Conservation (phyloP, 2,888 invertebrate genomes). For the Vesta saturnalis region DNA sequence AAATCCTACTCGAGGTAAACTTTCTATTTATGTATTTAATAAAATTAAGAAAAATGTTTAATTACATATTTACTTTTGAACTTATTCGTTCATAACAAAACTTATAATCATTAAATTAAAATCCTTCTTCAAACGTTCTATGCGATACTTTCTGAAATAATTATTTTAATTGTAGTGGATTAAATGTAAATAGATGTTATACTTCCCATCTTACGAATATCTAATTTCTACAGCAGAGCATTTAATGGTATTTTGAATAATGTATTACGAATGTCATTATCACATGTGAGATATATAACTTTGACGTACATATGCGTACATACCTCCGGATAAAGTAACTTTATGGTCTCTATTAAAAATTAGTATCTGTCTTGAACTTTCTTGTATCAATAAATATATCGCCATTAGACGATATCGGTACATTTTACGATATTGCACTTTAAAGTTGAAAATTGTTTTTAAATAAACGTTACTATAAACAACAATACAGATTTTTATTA, state of each 20-base stretch:
- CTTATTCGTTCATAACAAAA: too few species aligned
- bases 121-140: too few species aligned
- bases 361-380: not conserved
- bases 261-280: not conserved
- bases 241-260: not conserved
- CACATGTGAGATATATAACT: not conserved
- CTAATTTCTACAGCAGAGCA: not conserved
- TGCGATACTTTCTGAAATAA: too few species aligned
- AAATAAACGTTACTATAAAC: not conserved
- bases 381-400: not conserved
- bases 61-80: too few species aligned
- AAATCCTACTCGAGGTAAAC: too few species aligned
- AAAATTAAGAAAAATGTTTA: too few species aligned
- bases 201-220: too few species aligned
- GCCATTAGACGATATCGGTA: not conserved
- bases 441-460: not conserved
- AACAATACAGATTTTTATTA: too few species aligned
- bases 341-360: slow-evolving; percentile 1
- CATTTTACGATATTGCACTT: not conserved
- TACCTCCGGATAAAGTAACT: not conserved
- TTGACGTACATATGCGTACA: not conserved
- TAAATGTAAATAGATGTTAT: too few species aligned
- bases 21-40: too few species aligned
- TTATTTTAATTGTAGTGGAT: too few species aligned
- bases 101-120: too few species aligned